These are phyloP conservation scores for Crenichthys baileyi DNA, from an alignment of 2,797 vertebrate species.

Conservation along the genomic window DNA sequence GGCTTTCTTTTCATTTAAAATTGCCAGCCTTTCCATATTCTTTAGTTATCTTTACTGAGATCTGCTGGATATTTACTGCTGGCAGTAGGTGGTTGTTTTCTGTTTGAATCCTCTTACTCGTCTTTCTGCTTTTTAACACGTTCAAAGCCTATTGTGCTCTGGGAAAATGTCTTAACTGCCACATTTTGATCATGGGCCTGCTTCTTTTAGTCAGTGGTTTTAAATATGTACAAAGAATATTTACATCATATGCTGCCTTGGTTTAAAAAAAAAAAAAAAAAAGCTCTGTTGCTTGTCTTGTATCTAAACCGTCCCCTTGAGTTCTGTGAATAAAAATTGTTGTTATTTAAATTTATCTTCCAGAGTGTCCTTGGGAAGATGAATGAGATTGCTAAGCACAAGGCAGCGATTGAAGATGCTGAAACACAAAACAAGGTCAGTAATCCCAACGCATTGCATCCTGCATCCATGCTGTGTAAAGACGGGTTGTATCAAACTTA, in stretches of 20 bases:
- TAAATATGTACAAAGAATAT: background rate
- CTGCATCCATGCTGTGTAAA: conserved; percentile 2
- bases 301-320: background rate
- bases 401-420: conserved; percentile 89
- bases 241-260: background rate
- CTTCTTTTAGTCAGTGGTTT: background rate
- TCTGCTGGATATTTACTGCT: background rate
- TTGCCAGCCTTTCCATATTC: background rate
- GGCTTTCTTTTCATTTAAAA: background rate
- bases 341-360: conserved; percentile 13
- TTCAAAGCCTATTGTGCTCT: too few species aligned
- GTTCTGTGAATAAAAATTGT: background rate
- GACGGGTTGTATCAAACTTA: background rate
- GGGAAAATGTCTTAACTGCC: background rate
- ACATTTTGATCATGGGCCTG: background rate
- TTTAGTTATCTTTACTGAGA: background rate
- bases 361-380: conserved; percentile 95
- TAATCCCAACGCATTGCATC: conserved; percentile 1
- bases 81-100: background rate
- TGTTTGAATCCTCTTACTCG: background rate
- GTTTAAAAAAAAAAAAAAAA: background rate
- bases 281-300: background rate
- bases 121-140: background rate
- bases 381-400: conserved; percentile 95
- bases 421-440: conserved; percentile 92